These are phyloP conservation scores for Lamellibrachia columna DNA, from an alignment of 2,888 invertebrate species.

Conservation along the genomic window DNA sequence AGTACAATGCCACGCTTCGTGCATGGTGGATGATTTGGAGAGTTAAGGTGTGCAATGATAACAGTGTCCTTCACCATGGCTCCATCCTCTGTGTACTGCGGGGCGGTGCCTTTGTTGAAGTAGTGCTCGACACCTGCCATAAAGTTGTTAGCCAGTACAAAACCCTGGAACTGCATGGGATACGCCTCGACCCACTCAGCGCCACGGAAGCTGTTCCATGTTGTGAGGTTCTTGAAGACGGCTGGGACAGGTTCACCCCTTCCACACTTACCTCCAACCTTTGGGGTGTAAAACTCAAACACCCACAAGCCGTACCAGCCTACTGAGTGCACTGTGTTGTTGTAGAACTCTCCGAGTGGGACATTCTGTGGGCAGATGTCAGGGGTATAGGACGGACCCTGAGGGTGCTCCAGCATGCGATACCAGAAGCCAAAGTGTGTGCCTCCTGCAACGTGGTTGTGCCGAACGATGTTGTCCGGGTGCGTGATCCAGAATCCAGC, in stretches of 20 bases:
- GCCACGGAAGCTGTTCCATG: slow-evolving; percentile 49
- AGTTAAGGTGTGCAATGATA: slow-evolving; percentile 27
- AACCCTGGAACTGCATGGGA: slow-evolving; percentile 44
- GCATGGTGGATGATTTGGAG: neutral
- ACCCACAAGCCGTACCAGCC: slow-evolving; percentile 51
- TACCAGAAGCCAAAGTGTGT: slow-evolving; percentile 51
- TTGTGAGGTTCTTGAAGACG: slow-evolving; percentile 39
- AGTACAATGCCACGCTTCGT: slow-evolving; percentile 29
- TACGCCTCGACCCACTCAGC: slow-evolving; percentile 45
- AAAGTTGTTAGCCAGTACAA: slow-evolving; percentile 41
- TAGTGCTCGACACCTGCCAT: slow-evolving; percentile 43
- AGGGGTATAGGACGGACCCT: slow-evolving; percentile 44
- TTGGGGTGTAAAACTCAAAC: slow-evolving; percentile 42
- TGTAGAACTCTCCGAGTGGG: slow-evolving; percentile 38
- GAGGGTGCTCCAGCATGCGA: slow-evolving; percentile 43
- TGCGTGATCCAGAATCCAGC: slow-evolving; percentile 47
- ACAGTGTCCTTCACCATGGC: slow-evolving; percentile 28
- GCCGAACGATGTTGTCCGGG: slow-evolving; percentile 43
- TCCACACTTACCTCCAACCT: slow-evolving; percentile 34
- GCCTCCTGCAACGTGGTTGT: slow-evolving; percentile 46
- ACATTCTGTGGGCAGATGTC: slow-evolving; percentile 41
- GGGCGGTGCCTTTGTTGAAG: neutral
- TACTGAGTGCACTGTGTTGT: slow-evolving; percentile 48
- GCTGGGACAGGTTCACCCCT: slow-evolving; percentile 36
- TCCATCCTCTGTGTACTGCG: slow-evolving; percentile 21